Percentiles rank a stretch among this genome's conserved stretches.
Conservation (phyloP, 2,888 invertebrate genomes). For the Disparrhopalites patrizii region DNA sequence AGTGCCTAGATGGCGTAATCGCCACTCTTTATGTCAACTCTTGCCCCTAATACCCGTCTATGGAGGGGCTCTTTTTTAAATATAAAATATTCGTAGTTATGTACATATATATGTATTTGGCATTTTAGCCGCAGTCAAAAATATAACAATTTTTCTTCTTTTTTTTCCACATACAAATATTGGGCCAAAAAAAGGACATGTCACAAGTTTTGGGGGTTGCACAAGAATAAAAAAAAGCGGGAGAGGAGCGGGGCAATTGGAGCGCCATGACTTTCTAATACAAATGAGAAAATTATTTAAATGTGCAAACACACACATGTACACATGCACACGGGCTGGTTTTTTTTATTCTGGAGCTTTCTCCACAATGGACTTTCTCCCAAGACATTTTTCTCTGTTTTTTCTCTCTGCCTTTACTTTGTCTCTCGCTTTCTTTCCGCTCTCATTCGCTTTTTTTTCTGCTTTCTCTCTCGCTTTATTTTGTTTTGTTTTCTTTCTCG, state of each 20-base stretch:
- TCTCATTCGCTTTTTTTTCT: too few species aligned
- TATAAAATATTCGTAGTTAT: background rate
- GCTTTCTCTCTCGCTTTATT: too few species aligned
- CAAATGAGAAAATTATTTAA: conserved; percentile 6
- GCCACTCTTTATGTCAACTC: too few species aligned
- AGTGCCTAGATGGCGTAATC: too few species aligned
- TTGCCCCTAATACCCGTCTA: too few species aligned
- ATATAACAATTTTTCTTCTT: background rate
- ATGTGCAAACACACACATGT: too few species aligned
- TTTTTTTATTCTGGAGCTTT: background rate
- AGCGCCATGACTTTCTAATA: conserved; percentile 4
- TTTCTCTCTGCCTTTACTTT: too few species aligned
- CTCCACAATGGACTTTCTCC: background rate
- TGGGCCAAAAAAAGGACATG: background rate
- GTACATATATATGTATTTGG: background rate
- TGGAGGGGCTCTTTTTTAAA: too few species aligned
- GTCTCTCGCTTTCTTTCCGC: too few species aligned
- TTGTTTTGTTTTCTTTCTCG: too few species aligned
- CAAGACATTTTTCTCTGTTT: background rate
- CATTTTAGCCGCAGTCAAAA: background rate
- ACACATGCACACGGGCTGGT: too few species aligned
- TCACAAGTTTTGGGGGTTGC: background rate
- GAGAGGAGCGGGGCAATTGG: too few species aligned
- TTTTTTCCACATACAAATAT: background rate
- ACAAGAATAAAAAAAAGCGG: background rate